Conservation (phyloP, 1,140 invertebrate genomes). For the Sitobion miscanthi region DNA sequence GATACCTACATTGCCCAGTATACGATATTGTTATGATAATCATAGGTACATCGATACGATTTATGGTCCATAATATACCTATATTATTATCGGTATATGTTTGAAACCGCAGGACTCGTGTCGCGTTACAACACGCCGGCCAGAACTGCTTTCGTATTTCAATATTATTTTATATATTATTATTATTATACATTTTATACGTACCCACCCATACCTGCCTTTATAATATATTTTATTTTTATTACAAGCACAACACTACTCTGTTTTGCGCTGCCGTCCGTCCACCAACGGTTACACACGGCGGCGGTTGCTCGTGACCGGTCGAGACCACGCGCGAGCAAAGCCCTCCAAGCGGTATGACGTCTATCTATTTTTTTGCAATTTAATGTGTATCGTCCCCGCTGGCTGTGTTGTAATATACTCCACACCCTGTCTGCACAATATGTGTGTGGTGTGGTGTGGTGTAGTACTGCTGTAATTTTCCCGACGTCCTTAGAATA, state of each 20-base stretch:
- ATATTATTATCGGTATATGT: not conserved
- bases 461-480: not conserved
- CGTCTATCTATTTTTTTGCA: not conserved
- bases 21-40: not conserved
- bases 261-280: not conserved
- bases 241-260: not conserved
- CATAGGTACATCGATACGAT: slow-evolving; percentile 17
- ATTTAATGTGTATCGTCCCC: slow-evolving; percentile 54
- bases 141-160: slow-evolving; percentile 23
- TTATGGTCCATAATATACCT: not conserved
- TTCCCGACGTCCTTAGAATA: not conserved
- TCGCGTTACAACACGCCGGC: slow-evolving; percentile 6
- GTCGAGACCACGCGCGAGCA: slow-evolving; percentile 13
- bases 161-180: slow-evolving; percentile 1
- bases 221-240: not conserved
- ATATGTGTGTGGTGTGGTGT: not conserved
- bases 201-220: not conserved
- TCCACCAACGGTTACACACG: not conserved
- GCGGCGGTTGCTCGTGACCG: slow-evolving; percentile 36
- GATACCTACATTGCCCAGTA: not conserved
- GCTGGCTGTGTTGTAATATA: not conserved
- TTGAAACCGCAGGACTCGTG: slow-evolving; percentile 43
- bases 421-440: not conserved
- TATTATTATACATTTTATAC: not conserved
- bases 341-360: not conserved